These are phyloP conservation scores for Rhynchotus rufescens DNA, from an alignment of 2,797 vertebrate species.

Conservation along the genomic window DNA sequence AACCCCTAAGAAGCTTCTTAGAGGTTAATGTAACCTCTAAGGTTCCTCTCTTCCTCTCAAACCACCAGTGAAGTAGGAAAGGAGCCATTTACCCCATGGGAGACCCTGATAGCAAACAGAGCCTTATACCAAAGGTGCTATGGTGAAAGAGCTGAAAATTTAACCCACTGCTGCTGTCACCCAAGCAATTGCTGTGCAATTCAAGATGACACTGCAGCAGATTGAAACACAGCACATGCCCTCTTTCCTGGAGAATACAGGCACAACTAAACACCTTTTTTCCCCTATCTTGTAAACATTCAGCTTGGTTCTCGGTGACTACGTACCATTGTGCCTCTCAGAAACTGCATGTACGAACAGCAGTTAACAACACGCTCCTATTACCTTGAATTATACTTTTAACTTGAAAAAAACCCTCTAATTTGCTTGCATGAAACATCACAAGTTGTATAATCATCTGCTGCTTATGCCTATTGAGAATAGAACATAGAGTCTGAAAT, in stretches of 20 bases:
- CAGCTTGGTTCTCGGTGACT: slow-evolving; percentile 18
- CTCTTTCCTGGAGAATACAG: not conserved
- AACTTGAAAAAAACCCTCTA: slow-evolving; percentile 57
- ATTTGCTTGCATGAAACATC: slow-evolving; percentile 61
- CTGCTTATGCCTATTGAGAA: slow-evolving; percentile 65
- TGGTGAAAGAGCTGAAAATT: not conserved
- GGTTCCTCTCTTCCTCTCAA: not conserved
- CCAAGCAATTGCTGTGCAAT: not conserved
- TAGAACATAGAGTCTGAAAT: slow-evolving; percentile 50
- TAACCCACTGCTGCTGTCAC: not conserved
- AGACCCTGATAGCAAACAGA: not conserved
- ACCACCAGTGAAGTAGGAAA: not conserved
- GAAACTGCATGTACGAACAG: slow-evolving; percentile 10
- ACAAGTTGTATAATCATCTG: slow-evolving; percentile 64
- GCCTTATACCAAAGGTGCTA: not conserved
- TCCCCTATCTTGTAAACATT: not conserved
- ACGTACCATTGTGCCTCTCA: not conserved
- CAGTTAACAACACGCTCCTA: slow-evolving; percentile 57
- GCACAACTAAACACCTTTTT: not conserved
- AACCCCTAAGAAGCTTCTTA: not conserved
- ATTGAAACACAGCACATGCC: not conserved
- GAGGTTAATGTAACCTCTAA: not conserved
- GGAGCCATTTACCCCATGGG: not conserved
- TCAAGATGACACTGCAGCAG: not conserved
- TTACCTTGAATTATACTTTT: slow-evolving; percentile 73